Conservation (phyloP, 2,888 invertebrate species). For the Anodontia alba region DNA sequence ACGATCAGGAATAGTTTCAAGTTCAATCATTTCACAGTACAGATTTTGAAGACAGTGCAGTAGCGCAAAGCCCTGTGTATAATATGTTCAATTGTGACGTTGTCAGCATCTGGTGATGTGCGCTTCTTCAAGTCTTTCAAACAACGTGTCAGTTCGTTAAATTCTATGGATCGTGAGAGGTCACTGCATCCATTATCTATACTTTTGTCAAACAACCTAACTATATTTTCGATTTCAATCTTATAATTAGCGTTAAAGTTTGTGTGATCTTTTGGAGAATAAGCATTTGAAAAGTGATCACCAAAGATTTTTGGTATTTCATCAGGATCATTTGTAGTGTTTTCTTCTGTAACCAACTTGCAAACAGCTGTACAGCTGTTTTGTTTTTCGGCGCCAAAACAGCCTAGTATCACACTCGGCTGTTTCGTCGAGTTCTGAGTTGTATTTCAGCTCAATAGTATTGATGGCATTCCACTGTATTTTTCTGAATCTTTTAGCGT, state of each 20-base stretch:
- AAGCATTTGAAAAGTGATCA: not conserved
- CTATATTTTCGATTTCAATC: not conserved
- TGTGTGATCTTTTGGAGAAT: not conserved
- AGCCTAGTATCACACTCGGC: not conserved
- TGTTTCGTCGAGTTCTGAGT: not conserved
- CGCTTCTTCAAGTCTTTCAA: slow-evolving; percentile 11
- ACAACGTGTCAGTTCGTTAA: slow-evolving; percentile 6
- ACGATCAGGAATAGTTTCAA: not conserved
- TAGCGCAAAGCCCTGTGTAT: slow-evolving; percentile 1
- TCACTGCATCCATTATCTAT: not conserved
- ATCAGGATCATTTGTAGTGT: not conserved
- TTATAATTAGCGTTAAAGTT: not conserved
- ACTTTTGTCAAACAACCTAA: not conserved
- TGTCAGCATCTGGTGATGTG: slow-evolving; percentile 22
- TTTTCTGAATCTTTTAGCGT: not conserved
- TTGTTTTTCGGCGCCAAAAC: not conserved
- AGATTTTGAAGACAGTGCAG: not conserved
- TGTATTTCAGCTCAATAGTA: not conserved
- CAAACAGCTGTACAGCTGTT: not conserved
- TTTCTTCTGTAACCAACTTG: not conserved
- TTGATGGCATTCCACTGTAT: not conserved
- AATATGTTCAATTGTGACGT: slow-evolving; percentile 28
- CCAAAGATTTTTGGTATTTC: not conserved
- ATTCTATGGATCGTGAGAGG: not conserved
- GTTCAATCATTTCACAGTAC: not conserved